phyloP scores from a whole-genome alignment of 1,140 invertebrate genomes.

The Tribolium castaneum region DNA sequence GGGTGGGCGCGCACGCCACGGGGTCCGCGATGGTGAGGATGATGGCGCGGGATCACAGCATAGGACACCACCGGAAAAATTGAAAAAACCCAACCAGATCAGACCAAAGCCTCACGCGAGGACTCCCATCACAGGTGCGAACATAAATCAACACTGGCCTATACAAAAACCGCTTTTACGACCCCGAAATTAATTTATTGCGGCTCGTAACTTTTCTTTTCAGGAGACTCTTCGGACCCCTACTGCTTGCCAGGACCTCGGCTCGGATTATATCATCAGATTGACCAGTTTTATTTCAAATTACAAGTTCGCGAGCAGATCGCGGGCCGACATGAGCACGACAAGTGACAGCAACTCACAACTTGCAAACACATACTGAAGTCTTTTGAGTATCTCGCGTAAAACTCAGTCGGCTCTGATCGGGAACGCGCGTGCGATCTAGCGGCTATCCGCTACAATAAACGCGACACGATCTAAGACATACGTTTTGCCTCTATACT shows the following conservation, averaged over 20 bases:
- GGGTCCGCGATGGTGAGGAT: slow-evolving; percentile 81
- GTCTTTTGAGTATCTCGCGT: slow-evolving; percentile 52
- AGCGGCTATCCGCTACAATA: slow-evolving; percentile 52
- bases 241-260: too few relatives aligned
- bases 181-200: slow-evolving; percentile 61
- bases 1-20: slow-evolving; percentile 78
- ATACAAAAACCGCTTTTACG: slow-evolving; percentile 56
- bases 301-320: slow-evolving; percentile 35
- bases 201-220: slow-evolving; percentile 55
- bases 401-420: slow-evolving; percentile 55
- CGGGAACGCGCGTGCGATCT: slow-evolving; percentile 63
- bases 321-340: slow-evolving; percentile 57
- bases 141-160: slow-evolving; percentile 57
- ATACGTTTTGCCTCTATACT: slow-evolving; percentile 1
- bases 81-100: slow-evolving; percentile 55
- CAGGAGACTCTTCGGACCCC: background rate
- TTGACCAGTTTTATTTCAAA: background rate
- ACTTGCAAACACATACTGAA: slow-evolving; percentile 62
- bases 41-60: slow-evolving; percentile 64
- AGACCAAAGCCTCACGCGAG: slow-evolving; percentile 25
- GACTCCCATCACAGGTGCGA: slow-evolving; percentile 47
- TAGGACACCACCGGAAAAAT: slow-evolving; percentile 45
- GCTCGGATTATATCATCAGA: background rate
- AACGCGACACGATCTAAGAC: slow-evolving; percentile 14
- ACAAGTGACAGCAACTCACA: slow-evolving; percentile 58